Evolutionary conservation across 2,113 vertebrate species (phyloP), one percentile per base, ranked within the genome.

Genomic region (Ahaetulla prasina): DNA sequence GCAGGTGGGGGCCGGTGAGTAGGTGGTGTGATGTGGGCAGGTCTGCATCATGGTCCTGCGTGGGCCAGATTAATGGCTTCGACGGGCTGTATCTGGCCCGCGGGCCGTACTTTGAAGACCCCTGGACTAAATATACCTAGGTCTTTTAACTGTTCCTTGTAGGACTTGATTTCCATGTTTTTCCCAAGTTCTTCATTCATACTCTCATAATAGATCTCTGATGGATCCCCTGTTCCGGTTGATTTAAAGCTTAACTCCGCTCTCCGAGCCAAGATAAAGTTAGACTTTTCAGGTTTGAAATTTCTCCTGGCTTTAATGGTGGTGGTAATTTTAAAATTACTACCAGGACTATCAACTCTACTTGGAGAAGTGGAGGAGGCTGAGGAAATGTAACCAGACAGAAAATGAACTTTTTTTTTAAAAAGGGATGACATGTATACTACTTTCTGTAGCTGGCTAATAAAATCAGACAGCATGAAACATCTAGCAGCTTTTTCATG

Each of bases 391-490:
- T 74, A 91, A 92, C 91, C 74, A 55, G 43, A 39, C 27, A 52
- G 53, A 91, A 91, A 91, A 91, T 52, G 3, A 45, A 23, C 52
- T 68, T n/a, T 45, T 25, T 16, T 49, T 87, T 30, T 35, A 1
- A 54, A 50, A 18, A 85, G 47, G 50, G 94, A 92, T 63, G 53
- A 18, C 91, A 91, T 91, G 12, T 43, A 47, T 22, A 39, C 45
- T 84, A 86, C 84, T 54, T 91, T 93, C 3, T 2, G 20, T 92
- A 93, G 91, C 94, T 49, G 89, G 60, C 89, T 94, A 95, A 96
- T 95, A 96, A 95, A 96, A 96, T 92, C 92, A 96, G 95, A 95
- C 90, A 96, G 92, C 93, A 39, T 63, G 94, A 95, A 97, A 91
- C 94, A 95, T 96, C 95, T 95, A 96, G 94, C 93, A 47, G 63